Conservation (phyloP, 1,140 invertebrate species). For the Nasonia longicornis region DNA sequence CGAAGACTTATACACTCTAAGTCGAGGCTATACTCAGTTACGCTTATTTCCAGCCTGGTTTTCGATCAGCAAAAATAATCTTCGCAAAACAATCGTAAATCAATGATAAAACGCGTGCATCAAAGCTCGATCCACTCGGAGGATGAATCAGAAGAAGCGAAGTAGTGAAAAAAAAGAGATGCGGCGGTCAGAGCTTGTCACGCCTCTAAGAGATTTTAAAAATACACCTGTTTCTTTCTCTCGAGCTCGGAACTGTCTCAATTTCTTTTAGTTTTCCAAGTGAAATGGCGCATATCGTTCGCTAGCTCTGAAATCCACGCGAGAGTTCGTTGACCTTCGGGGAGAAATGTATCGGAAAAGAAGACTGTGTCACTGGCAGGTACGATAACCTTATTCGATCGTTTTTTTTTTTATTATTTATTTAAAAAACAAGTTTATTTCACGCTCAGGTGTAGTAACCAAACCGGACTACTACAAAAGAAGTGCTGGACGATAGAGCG, state of each 20-base stretch:
- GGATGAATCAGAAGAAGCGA: neutral
- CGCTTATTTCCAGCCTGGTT: neutral
- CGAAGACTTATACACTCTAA: neutral
- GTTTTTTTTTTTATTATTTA: too few relatives aligned
- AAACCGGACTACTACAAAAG: neutral
- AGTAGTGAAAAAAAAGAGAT: neutral
- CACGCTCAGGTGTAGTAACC: neutral
- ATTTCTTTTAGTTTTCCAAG: neutral
- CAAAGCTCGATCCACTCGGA: neutral
- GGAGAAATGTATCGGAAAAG: neutral
- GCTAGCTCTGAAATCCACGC: neutral
- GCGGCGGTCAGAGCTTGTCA: neutral
- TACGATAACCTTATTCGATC: too few relatives aligned
- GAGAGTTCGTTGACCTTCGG: neutral
- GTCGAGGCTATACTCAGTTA: neutral
- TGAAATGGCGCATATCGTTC: neutral
- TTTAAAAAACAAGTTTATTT: too few relatives aligned
- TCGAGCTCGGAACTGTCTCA: neutral
- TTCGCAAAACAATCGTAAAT: neutral
- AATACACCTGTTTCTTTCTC: neutral
- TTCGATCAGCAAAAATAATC: neutral
- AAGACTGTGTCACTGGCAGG: too few relatives aligned
- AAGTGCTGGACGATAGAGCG: neutral
- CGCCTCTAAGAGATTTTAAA: neutral
- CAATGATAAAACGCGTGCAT: neutral